Conservation (phyloP, 2,888 invertebrate species). For the Allophyes oxyacanthae region DNA sequence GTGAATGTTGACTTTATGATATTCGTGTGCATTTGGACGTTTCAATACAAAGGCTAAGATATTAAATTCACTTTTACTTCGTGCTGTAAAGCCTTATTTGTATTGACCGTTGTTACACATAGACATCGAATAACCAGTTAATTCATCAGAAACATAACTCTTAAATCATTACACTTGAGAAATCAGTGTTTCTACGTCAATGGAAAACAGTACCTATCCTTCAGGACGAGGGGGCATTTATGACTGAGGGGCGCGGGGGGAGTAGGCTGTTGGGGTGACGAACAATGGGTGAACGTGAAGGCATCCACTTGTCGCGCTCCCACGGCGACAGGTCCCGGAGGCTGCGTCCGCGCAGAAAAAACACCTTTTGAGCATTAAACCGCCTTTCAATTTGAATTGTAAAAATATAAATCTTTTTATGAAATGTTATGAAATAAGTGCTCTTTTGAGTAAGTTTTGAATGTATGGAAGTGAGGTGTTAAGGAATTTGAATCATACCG, state of each 20-base stretch:
- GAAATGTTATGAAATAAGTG: slow-evolving; percentile 13
- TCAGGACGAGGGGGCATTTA: slow-evolving; percentile 47
- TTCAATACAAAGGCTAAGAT: too few relatives aligned
- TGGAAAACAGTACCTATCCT: too few relatives aligned
- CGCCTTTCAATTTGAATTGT: slow-evolving; percentile 45
- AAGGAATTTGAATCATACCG: slow-evolving; percentile 5
- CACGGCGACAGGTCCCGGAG: slow-evolving; percentile 77
- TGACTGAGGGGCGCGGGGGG: slow-evolving; percentile 35
- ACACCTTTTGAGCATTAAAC: slow-evolving; percentile 47
- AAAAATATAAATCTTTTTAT: slow-evolving; percentile 39
- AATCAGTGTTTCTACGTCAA: too few relatives aligned
- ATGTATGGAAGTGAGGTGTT: slow-evolving; percentile 5
- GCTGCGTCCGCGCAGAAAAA: slow-evolving; percentile 68
- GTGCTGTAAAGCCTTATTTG: too few relatives aligned
- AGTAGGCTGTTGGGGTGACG: slow-evolving; percentile 53
- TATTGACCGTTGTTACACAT: too few relatives aligned
- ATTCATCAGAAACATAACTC: too few relatives aligned
- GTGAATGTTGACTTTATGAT: too few relatives aligned
- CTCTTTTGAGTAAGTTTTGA: slow-evolving; percentile 13
- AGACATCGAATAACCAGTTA: too few relatives aligned
- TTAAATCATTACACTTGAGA: background rate
- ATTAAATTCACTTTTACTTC: too few relatives aligned
- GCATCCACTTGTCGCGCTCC: slow-evolving; percentile 87
- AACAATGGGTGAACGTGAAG: slow-evolving; percentile 87
- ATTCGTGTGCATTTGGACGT: too few relatives aligned